Conservation (phyloP, 2,113 vertebrate species). For the Bubo scandiacus region DNA sequence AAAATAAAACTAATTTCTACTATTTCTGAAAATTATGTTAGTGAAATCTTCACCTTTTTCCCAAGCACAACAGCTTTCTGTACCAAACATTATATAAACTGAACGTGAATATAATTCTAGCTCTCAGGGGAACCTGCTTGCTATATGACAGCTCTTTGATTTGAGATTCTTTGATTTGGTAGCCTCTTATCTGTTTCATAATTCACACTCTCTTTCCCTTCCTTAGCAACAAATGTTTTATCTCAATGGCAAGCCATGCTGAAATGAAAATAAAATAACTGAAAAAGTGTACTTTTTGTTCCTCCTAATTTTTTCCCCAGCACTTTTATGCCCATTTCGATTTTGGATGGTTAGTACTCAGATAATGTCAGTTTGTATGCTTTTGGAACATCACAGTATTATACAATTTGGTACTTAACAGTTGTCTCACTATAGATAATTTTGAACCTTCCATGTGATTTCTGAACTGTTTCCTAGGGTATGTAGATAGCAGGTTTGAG, state of each 20-base stretch:
- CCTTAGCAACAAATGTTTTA: background rate
- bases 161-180: conserved; percentile 1
- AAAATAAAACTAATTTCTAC: background rate
- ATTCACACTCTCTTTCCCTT: background rate
- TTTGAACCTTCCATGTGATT: background rate
- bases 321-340: background rate
- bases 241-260: background rate
- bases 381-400: background rate
- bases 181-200: conserved; percentile 16
- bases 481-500: background rate
- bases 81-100: background rate
- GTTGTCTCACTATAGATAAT: background rate
- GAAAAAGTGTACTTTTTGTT: background rate
- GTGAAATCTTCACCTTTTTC: background rate
- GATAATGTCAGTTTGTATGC: background rate
- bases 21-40: background rate
- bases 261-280: background rate
- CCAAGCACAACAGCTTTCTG: background rate
- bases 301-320: background rate
- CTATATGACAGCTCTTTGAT: conserved; percentile 18
- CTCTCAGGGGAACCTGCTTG: background rate
- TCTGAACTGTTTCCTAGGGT: background rate
- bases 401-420: background rate
- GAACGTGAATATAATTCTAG: background rate
- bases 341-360: background rate